Percentiles rank a stretch among this genome's conserved stretches.
Evolutionary conservation across 2,797 vertebrate species (phyloP).

Genomic region (Amniataba percoides): DNA sequence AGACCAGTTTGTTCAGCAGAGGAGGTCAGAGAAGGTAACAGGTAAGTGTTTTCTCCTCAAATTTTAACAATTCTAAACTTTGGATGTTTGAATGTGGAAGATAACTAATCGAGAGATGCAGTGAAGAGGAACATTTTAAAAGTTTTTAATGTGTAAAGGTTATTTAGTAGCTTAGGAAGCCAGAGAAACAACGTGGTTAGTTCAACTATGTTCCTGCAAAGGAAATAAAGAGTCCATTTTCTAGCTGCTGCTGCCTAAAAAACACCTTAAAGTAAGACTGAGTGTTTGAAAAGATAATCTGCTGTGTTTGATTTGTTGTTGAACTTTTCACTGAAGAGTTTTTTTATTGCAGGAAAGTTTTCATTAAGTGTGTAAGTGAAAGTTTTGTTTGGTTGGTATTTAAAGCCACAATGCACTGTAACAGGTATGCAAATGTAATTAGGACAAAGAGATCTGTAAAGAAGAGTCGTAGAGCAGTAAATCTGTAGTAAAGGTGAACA

Average conservation of each 20-base stretch:
- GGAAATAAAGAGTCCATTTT: not conserved
- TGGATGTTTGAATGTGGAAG: fast-evolving
- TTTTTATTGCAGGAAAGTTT: not conserved
- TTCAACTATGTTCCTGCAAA: not conserved
- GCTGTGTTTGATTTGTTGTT: not conserved
- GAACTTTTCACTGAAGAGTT: too few species aligned
- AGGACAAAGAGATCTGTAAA: not conserved
- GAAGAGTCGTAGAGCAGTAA: not conserved
- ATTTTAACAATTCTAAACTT: fast-evolving
- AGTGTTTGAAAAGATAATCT: fast-evolving
- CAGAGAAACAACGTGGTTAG: constrained; percentile 8
- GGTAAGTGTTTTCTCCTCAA: constrained; percentile 33
- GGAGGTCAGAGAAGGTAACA: fast-evolving
- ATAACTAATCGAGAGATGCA: fast-evolving
- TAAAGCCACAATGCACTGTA: not conserved
- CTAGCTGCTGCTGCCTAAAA: too few species aligned
- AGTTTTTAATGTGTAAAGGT: not conserved
- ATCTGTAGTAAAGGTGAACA: not conserved
- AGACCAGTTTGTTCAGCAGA: not conserved
- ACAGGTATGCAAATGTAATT: not conserved
- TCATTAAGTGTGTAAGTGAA: not conserved
- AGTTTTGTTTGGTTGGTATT: not conserved
- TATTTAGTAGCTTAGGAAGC: not conserved
- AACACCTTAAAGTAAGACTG: fast-evolving
- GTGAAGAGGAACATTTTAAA: too few species aligned